Percentiles rank a stretch among this genome's conserved stretches.
phyloP scores from a whole-genome alignment of 2,888 invertebrate species.

The Drosophila kanekoi region DNA sequence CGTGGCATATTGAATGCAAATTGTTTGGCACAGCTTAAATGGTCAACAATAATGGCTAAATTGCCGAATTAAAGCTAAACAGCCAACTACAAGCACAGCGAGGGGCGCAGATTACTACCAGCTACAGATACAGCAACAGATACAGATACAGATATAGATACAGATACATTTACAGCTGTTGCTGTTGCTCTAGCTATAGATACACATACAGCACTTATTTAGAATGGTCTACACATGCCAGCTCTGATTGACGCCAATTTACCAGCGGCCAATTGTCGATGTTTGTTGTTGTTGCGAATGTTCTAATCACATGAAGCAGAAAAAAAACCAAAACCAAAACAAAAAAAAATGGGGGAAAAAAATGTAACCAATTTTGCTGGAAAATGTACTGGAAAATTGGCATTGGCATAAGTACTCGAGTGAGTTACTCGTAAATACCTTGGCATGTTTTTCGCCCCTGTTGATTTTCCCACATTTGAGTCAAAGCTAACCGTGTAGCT shows the following conservation, averaged over 20 bases:
- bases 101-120: no score
- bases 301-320: slow-evolving; percentile 48
- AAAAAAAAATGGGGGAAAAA: slow-evolving; percentile 5
- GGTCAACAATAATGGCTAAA: slow-evolving; percentile 47
- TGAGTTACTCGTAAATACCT: slow-evolving; percentile 33
- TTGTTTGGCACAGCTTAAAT: slow-evolving; percentile 32
- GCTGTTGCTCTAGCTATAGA: not conserved
- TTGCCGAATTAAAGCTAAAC: slow-evolving; percentile 40
- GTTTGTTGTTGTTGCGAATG: slow-evolving; percentile 13
- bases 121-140: not conserved
- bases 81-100: slow-evolving; percentile 16
- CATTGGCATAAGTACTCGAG: slow-evolving; percentile 29
- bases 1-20: slow-evolving; percentile 39
- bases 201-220: slow-evolving; percentile 9
- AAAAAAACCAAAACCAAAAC: slow-evolving; percentile 13
- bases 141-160: not conserved
- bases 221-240: slow-evolving; percentile 39
- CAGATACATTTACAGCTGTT: not conserved
- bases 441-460: slow-evolving; percentile 35
- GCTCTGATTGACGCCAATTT: slow-evolving; percentile 46
- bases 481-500: slow-evolving; percentile 13
- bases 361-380: slow-evolving; percentile 25
- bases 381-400: slow-evolving; percentile 59
- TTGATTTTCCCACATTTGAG: slow-evolving; percentile 45
- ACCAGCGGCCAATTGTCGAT: slow-evolving; percentile 35